Conservation (phyloP, 2,888 invertebrate genomes). For the Erebia palarica region DNA sequence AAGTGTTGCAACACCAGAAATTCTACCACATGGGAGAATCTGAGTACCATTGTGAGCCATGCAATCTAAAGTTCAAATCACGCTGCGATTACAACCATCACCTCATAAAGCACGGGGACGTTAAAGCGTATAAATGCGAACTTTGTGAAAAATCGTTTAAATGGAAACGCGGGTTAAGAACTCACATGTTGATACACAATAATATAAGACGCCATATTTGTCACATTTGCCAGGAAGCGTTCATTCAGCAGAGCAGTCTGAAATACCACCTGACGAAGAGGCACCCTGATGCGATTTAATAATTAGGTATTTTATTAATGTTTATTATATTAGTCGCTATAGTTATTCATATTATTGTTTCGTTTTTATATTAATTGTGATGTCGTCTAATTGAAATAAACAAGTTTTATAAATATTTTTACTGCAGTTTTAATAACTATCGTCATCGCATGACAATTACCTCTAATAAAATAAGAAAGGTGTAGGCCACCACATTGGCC, state of each 20-base stretch:
- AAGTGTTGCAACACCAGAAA: conserved; percentile 58
- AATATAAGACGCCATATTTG: not conserved
- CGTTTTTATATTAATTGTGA: no score
- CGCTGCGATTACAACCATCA: not conserved
- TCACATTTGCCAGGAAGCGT: not conserved
- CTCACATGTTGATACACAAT: conserved; percentile 5
- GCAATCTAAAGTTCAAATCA: not conserved
- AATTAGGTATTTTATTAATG: not conserved
- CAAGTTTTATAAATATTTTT: no score
- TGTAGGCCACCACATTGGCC: no score
- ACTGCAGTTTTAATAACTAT: no score
- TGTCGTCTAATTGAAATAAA: no score
- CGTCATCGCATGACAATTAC: no score
- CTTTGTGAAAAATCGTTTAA: not conserved
- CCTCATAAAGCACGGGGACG: not conserved
- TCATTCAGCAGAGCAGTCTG: conserved; percentile 6
- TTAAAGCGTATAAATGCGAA: not conserved
- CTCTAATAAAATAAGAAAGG: no score
- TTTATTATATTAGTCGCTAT: no score
- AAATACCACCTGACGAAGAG: conserved; percentile 6
- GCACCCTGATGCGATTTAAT: not conserved
- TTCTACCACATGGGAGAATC: conserved; percentile 60
- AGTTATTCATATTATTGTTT: no score
- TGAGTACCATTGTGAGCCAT: conserved; percentile 42
- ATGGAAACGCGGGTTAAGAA: not conserved